Evolutionary conservation across 1,140 invertebrate species (phyloP).

Genomic region (Plectrocnemia conspersa): DNA sequence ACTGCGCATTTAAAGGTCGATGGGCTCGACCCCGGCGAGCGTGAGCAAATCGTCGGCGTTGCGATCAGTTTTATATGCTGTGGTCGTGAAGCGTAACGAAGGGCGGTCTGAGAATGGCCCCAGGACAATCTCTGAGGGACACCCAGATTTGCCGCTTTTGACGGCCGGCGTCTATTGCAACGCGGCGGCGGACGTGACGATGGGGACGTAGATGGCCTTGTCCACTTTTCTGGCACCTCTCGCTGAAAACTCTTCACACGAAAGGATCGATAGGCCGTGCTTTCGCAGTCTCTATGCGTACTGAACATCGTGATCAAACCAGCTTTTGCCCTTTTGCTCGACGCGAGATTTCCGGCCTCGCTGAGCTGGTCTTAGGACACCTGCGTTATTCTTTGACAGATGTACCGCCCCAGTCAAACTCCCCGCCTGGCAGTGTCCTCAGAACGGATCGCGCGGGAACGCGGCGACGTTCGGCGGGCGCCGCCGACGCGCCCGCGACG

Average conservation of each 20-base stretch:
- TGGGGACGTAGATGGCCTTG: no score
- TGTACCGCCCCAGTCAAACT: conserved; percentile 84
- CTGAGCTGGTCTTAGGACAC: conserved; percentile 81
- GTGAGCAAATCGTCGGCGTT: no score
- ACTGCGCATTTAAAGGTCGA: no score
- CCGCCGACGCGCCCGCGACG: conserved; percentile 7
- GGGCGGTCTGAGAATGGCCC: no score
- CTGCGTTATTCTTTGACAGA: conserved; percentile 77
- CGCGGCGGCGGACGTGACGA: no score
- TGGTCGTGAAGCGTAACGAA: no score
- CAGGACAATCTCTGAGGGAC: no score
- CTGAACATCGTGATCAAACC: conserved; percentile 63
- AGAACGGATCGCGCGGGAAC: conserved; percentile 52
- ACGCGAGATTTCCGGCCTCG: conserved; percentile 79
- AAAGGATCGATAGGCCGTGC: conserved; percentile 78
- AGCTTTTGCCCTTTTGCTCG: conserved; percentile 81
- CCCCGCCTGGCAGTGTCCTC: conserved; percentile 68
- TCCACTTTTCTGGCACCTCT: conserved; percentile 81
- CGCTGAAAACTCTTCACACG: conserved; percentile 66
- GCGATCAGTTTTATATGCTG: no score
- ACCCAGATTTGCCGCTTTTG: no score
- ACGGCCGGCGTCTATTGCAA: no score
- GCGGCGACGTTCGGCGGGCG: conserved; percentile 36
- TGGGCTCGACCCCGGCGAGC: no score
- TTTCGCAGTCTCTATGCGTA: conserved; percentile 66